A percentile compares a stretch with the other conserved stretches of the same genome.
phyloP scores from a whole-genome alignment of 2,888 invertebrate species.

The Coelogynopora nodosa region DNA sequence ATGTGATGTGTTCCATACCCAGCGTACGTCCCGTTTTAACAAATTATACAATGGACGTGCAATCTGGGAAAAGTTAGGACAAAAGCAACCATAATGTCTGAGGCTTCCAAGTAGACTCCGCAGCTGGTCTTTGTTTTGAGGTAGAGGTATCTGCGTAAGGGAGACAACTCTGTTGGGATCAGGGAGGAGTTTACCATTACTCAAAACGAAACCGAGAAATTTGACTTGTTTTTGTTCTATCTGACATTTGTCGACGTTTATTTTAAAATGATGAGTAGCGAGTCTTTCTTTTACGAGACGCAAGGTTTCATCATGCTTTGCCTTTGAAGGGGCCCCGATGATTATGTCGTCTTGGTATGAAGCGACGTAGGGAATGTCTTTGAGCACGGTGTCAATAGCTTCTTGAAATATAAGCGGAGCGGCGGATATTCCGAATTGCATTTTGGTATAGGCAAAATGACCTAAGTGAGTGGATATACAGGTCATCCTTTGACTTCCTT shows the following conservation, averaged over 20 bases:
- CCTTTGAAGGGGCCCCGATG: slow-evolving; percentile 4
- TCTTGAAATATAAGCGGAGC: slow-evolving; percentile 44
- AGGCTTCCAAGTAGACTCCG: slow-evolving; percentile 1
- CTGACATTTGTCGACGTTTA: neutral
- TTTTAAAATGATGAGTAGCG: neutral
- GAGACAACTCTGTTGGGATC: neutral
- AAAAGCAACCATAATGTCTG: neutral
- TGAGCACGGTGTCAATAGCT: slow-evolving; percentile 38
- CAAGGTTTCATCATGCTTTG: slow-evolving; percentile 36
- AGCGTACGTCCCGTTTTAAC: neutral
- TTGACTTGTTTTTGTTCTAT: neutral
- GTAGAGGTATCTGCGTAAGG: neutral
- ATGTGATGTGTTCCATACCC: slow-evolving; percentile 2
- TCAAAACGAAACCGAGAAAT: neutral
- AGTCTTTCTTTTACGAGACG: slow-evolving; percentile 40
- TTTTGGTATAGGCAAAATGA: slow-evolving; percentile 36
- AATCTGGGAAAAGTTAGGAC: neutral
- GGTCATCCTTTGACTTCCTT: slow-evolving; percentile 36
- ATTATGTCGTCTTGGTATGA: slow-evolving; percentile 41
- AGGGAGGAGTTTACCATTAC: neutral
- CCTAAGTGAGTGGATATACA: slow-evolving; percentile 43
- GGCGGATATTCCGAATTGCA: slow-evolving; percentile 44
- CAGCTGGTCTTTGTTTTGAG: slow-evolving; percentile 9
- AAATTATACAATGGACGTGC: neutral
- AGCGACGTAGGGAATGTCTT: slow-evolving; percentile 41